Evolutionary conservation across 2,888 invertebrate genomes (phyloP).

Genomic region (Vanessa cardui): DNA sequence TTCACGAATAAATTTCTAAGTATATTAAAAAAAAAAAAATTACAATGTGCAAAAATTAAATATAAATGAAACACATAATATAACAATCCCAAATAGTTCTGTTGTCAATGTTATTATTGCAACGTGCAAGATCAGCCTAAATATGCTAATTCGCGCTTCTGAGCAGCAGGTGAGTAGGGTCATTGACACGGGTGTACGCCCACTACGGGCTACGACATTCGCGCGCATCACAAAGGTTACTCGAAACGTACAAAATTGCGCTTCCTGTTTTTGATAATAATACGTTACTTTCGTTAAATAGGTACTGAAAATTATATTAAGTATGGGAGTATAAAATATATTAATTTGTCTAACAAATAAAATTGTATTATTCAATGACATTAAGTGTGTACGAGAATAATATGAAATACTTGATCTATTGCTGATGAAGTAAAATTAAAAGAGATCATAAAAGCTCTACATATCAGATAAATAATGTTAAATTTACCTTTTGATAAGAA

Average conservation of each 20-base stretch:
- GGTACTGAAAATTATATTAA: neutral
- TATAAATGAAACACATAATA: neutral
- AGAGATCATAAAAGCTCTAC: too few species aligned
- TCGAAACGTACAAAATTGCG: slow-evolving; percentile 8
- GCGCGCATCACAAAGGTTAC: slow-evolving; percentile 21
- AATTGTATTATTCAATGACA: too few species aligned
- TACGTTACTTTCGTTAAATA: too few species aligned
- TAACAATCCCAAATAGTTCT: neutral
- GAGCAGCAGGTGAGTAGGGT: slow-evolving; percentile 74
- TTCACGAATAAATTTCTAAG: too few species aligned
- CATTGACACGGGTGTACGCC: slow-evolving; percentile 57
- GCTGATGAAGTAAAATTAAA: too few species aligned
- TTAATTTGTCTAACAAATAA: too few species aligned
- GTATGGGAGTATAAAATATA: neutral
- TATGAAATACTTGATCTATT: too few species aligned
- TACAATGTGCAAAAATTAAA: neutral
- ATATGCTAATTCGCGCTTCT: slow-evolving; percentile 61
- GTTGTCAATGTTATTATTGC: slow-evolving; percentile 22
- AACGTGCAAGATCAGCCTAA: slow-evolving; percentile 43
- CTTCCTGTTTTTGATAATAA: neutral
- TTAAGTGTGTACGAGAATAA: too few species aligned
- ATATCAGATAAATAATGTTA: neutral
- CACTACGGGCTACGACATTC: slow-evolving; percentile 30
- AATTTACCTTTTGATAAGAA: neutral
- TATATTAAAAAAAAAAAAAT: too few species aligned